A percentile compares a stretch with the other conserved stretches of the same genome.
Evolutionary conservation across 2,888 invertebrate genomes (phyloP).

Genomic region (Griposia aprilina): DNA sequence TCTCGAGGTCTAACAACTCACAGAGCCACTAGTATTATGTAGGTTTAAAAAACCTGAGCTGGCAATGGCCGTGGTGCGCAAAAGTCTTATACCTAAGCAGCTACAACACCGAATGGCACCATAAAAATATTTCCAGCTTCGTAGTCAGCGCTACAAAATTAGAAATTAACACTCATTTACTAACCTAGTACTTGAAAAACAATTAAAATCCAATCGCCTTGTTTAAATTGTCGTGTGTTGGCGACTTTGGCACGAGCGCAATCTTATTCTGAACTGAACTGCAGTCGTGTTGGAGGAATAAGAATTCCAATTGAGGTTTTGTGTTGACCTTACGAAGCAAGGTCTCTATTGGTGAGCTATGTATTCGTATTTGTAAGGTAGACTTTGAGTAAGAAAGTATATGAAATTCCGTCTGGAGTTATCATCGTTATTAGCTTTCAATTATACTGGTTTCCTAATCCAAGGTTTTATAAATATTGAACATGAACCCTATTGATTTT

Average conservation of each 20-base stretch:
- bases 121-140: constrained; percentile 40
- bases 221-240: constrained; percentile 18
- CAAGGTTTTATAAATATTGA: neutral
- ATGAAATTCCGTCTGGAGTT: neutral
- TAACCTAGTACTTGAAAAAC: constrained; percentile 28
- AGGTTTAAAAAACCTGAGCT: neutral
- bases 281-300: constrained; percentile 5
- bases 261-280: constrained; percentile 5
- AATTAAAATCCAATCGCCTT: constrained; percentile 33
- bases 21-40: neutral
- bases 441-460: neutral
- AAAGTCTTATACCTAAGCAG: neutral
- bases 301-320: constrained; percentile 20
- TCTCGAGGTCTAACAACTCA: no score
- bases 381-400: neutral
- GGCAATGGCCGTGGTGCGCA: neutral
- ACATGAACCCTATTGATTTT: neutral
- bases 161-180: constrained; percentile 38
- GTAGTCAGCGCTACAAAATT: constrained; percentile 38
- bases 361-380: neutral
- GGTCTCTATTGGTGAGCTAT: neutral
- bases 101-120: neutral
- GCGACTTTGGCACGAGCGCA: constrained; percentile 40
- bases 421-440: neutral
- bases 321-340: constrained; percentile 12